phyloP scores from a whole-genome alignment of 64 coral and sea anemone species.

The Stichodactyla mertensii region DNA sequence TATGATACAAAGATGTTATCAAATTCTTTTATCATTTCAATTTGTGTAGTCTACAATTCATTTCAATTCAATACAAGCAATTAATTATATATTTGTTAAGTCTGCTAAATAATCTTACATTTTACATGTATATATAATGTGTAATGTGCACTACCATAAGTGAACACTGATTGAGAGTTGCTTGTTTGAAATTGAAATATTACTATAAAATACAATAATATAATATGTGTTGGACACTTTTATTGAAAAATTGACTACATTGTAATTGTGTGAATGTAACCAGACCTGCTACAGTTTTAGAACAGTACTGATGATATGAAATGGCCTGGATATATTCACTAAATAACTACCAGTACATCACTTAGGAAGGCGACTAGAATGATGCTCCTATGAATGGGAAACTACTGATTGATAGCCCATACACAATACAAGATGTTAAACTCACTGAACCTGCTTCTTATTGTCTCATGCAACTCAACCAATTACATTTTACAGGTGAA shows the following conservation, averaged over 20 bases:
- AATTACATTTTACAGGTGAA: too few species aligned
- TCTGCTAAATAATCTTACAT: background rate
- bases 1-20: background rate
- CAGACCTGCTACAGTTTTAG: too few species aligned
- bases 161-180: background rate
- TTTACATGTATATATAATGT: background rate
- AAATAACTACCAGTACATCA: too few species aligned
- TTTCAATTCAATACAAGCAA: background rate
- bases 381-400: too few species aligned
- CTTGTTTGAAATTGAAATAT: slow-evolving; percentile 14
- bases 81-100: background rate
- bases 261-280: too few species aligned
- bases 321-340: too few species aligned
- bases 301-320: too few species aligned
- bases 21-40: background rate
- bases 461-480: too few species aligned
- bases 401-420: too few species aligned
- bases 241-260: background rate
- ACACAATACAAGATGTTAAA: too few species aligned
- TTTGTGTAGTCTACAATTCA: background rate
- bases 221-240: background rate
- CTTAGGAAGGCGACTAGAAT: too few species aligned
- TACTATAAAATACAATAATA: background rate
- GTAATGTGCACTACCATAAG: background rate
- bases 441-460: too few species aligned